A percentile compares a stretch with the other conserved stretches of the same genome.
phyloP scores from a whole-genome alignment of 2,113 vertebrate genomes.

The Leptobrachium leishanense region DNA sequence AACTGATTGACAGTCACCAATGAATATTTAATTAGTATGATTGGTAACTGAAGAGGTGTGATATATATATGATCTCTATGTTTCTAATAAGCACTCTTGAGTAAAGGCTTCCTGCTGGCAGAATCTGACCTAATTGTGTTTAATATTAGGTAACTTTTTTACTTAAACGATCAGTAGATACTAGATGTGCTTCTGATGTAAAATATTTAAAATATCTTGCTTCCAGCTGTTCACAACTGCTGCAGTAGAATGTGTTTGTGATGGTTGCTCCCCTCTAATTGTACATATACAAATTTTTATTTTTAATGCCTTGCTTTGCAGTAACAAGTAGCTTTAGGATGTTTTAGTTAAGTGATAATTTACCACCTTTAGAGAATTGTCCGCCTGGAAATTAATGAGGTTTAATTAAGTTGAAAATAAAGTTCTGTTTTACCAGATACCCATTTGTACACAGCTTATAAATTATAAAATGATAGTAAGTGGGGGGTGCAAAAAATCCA shows the following conservation, averaged over 20 bases:
- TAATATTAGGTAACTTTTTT: conserved; percentile 34
- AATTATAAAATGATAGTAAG: no score
- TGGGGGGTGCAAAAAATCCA: no score
- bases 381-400: neutral
- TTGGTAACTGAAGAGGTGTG: neutral
- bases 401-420: neutral
- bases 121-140: conserved; percentile 39
- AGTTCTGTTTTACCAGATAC: neutral
- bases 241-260: conserved; percentile 24
- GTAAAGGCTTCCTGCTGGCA: conserved; percentile 42
- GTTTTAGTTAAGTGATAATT: conserved; percentile 3
- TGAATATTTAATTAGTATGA: no score
- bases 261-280: conserved; percentile 6
- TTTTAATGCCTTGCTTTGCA: neutral
- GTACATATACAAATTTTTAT: neutral
- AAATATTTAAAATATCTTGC: conserved; percentile 19
- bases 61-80: conserved; percentile 22
- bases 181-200: conserved; percentile 5
- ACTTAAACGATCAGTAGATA: conserved; percentile 10
- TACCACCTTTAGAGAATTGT: neutral
- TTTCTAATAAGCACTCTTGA: conserved; percentile 35
- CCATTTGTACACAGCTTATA: no score
- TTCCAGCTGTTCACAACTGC: conserved; percentile 18
- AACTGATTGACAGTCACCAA: no score
- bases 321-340: neutral